These are phyloP conservation scores for Drosophila tropicalis DNA, from an alignment of 1,140 invertebrate genomes.

Conservation along the genomic window DNA sequence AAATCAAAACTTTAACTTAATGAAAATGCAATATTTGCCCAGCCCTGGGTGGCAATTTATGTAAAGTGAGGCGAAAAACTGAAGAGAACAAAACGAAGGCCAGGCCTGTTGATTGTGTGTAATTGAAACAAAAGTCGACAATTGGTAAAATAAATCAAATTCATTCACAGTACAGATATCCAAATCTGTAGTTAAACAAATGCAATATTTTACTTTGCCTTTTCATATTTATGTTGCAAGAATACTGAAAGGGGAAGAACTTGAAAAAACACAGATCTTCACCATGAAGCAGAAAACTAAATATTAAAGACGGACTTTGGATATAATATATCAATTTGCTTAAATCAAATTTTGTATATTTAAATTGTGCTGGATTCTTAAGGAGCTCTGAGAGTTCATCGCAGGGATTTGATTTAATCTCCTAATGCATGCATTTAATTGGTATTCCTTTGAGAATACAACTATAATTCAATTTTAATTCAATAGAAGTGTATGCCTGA, in stretches of 20 bases:
- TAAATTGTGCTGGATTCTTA: too few species aligned
- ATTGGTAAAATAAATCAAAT: neutral
- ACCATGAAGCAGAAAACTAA: too few species aligned
- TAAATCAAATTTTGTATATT: too few species aligned
- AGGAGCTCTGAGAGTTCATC: too few species aligned
- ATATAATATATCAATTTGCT: too few species aligned
- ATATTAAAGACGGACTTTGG: too few species aligned
- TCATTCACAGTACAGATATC: neutral
- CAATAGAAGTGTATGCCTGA: too few species aligned
- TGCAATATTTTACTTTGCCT: neutral
- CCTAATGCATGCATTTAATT: too few species aligned
- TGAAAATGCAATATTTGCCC: conserved; percentile 25
- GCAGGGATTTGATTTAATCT: too few species aligned
- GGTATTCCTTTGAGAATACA: too few species aligned
- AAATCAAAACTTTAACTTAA: conserved; percentile 26
- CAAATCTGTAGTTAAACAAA: neutral
- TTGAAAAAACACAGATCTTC: too few species aligned
- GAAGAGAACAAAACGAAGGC: neutral
- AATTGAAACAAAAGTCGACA: conserved; percentile 19
- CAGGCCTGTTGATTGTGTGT: conserved; percentile 18
- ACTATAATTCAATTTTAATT: too few species aligned
- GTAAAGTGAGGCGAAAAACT: neutral
- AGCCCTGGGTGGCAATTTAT: conserved; percentile 13
- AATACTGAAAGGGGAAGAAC: neutral
- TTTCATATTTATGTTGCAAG: neutral